Evolutionary conservation across 2,797 vertebrate species (phyloP).

Genomic region (Anomalospiza imberbis): DNA sequence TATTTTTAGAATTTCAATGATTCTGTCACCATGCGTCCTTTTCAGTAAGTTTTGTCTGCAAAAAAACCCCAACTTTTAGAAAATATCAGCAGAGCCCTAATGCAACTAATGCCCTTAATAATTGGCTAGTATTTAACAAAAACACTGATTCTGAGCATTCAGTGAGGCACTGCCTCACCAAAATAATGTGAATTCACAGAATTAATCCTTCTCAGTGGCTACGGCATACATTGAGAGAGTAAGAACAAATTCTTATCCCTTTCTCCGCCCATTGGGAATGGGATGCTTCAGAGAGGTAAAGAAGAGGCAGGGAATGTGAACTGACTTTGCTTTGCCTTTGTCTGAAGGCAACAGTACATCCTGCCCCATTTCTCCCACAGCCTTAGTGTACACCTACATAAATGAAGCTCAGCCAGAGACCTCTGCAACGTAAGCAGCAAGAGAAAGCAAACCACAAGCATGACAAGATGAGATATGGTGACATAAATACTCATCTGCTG

Average conservation of each 20-base stretch:
- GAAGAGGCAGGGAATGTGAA: neutral
- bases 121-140: neutral
- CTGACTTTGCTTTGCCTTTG: neutral
- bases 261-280: neutral
- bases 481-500: conserved; percentile 4
- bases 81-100: neutral
- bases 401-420: neutral
- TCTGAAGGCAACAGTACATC: neutral
- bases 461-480: neutral
- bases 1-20: neutral
- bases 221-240: neutral
- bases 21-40: neutral
- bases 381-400: neutral
- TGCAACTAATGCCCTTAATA: neutral
- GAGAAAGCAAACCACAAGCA: neutral
- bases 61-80: neutral
- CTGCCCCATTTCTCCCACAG: neutral
- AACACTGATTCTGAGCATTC: neutral
- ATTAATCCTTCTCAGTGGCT: neutral
- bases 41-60: neutral
- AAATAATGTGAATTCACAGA: neutral
- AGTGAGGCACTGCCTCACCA: neutral
- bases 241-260: neutral
- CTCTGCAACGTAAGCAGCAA: neutral
- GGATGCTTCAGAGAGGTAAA: neutral